A percentile compares a stretch with the other conserved stretches of the same genome.
Conservation (phyloP, 2,113 vertebrate species). For the Barbus barbus region DNA sequence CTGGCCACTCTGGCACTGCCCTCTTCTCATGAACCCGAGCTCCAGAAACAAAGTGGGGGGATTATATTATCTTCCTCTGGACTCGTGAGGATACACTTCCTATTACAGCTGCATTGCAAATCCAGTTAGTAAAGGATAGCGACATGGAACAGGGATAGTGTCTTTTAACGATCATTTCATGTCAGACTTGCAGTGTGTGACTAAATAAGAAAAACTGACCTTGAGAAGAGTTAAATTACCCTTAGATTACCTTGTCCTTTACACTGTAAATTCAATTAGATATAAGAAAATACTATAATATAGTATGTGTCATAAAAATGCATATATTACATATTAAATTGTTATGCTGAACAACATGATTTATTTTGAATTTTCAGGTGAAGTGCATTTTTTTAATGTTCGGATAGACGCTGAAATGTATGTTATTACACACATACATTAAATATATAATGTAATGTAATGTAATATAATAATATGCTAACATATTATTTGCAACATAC, state of each 20-base stretch:
- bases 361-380: background rate
- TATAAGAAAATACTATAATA: background rate
- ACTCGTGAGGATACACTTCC: conserved; percentile 52
- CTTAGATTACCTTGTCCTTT: background rate
- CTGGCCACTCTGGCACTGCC: conserved; percentile 61
- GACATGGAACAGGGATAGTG: conserved; percentile 32
- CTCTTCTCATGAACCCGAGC: conserved; percentile 67
- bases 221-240: background rate
- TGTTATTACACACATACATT: background rate
- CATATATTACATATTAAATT: background rate
- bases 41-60: conserved; percentile 59
- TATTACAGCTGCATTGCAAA: conserved; percentile 51
- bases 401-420: background rate
- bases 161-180: conserved; percentile 46
- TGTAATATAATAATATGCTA: too few species aligned
- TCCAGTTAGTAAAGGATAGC: conserved; percentile 54
- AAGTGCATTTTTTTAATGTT: background rate
- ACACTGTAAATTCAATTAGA: background rate
- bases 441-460: too few species aligned
- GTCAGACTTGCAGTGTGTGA: background rate
- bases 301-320: conserved; percentile 6
- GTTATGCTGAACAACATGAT: background rate
- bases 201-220: conserved; percentile 30
- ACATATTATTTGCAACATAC: too few species aligned
- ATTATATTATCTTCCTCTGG: conserved; percentile 63